Conservation (phyloP, 2,797 vertebrate species). For the Sebastolobus alascanus region DNA sequence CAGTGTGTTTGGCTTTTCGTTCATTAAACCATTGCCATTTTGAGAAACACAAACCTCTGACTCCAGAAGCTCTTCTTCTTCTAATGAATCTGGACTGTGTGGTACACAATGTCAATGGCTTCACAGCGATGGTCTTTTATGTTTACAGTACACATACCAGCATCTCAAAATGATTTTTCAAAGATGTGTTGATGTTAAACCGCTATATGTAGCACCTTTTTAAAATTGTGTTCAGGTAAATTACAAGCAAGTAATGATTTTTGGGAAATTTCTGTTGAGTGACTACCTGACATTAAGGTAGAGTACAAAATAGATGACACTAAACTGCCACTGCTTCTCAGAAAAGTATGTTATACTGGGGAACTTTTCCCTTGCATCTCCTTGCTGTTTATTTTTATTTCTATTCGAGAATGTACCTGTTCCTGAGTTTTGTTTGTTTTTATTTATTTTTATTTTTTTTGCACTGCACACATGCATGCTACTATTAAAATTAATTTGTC, state of each 20-base stretch:
- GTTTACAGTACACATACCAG: constrained; percentile 19
- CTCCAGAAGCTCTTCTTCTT: not conserved
- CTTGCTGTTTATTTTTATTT: constrained; percentile 58
- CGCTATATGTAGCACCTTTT: constrained; percentile 48
- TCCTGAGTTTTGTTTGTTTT: constrained; percentile 28
- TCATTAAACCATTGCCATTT: not conserved
- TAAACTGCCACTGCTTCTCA: constrained; percentile 67
- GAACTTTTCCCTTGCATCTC: constrained; percentile 55
- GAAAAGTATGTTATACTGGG: constrained; percentile 48
- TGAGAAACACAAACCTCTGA: constrained; percentile 15
- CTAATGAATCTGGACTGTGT: not conserved
- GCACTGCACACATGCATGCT: constrained; percentile 77
- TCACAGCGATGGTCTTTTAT: not conserved
- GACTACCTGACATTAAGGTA: constrained; percentile 23
- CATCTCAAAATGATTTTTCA: not conserved
- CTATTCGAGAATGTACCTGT: constrained; percentile 57
- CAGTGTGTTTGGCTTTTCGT: not conserved
- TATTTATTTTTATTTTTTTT: constrained; percentile 28
- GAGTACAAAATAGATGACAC: constrained; percentile 40
- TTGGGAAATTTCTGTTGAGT: constrained; percentile 25
- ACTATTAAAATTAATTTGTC: constrained; percentile 58
- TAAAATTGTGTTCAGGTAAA: constrained; percentile 53
- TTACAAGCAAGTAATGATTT: constrained; percentile 39
- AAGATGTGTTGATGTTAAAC: constrained; percentile 54
- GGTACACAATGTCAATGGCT: not conserved